phyloP scores from a whole-genome alignment of 2,888 invertebrate species.

The Leptarthrus brevirostris region DNA sequence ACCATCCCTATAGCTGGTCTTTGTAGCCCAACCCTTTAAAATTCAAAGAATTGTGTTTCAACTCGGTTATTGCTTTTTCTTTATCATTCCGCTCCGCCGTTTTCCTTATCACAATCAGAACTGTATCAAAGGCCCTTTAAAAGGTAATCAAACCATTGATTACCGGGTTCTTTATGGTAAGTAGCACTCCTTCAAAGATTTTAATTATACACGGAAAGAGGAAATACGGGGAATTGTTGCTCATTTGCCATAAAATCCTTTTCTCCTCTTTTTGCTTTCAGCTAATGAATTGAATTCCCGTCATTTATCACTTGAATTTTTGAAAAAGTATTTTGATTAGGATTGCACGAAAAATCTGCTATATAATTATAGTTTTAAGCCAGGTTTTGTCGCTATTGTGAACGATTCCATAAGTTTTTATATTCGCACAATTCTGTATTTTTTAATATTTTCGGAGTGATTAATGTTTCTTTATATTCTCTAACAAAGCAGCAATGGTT shows the following conservation, averaged over 20 bases:
- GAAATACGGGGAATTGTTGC: neutral
- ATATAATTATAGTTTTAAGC: no score
- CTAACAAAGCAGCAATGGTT: no score
- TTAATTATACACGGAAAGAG: conserved; percentile 28
- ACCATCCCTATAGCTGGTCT: conserved; percentile 8
- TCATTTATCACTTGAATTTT: neutral
- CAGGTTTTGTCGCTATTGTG: no score
- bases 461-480: no score
- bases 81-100: conserved; percentile 13
- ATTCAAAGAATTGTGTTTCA: conserved; percentile 31
- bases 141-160: conserved; percentile 47
- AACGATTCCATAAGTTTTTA: no score
- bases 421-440: no score
- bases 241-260: neutral
- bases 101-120: conserved; percentile 28
- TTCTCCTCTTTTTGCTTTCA: neutral
- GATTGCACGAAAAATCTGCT: no score
- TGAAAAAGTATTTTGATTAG: neutral
- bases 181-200: conserved; percentile 5
- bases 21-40: neutral
- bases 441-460: no score
- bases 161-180: conserved; percentile 24
- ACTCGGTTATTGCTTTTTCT: conserved; percentile 43
- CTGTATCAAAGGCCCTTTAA: conserved; percentile 32
- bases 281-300: neutral